A percentile compares a stretch with the other conserved stretches of the same genome.
Conservation (phyloP, 2,113 vertebrate genomes). For the Charadrius vociferus region DNA sequence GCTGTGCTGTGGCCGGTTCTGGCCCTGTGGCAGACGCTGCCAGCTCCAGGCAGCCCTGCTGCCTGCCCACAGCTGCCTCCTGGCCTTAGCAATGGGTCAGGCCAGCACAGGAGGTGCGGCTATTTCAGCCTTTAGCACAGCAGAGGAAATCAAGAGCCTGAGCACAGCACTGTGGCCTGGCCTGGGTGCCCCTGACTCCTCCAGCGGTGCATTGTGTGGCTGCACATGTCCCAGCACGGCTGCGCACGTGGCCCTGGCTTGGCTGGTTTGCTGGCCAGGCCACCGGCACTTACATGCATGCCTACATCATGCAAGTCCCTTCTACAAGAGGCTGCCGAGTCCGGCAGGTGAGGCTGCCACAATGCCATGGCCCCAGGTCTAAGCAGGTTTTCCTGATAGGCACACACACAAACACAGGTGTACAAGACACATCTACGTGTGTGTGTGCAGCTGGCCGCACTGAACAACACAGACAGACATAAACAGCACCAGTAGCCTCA, state of each 20-base stretch:
- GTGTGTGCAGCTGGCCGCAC: not conserved
- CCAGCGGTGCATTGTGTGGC: no score
- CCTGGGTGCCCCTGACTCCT: not conserved
- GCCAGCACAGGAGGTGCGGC: not conserved
- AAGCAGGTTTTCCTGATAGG: rapidly evolving
- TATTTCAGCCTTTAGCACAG: not conserved
- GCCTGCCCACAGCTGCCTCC: not conserved
- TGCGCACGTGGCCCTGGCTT: not conserved
- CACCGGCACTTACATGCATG: not conserved
- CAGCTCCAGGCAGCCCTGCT: not conserved
- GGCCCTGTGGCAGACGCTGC: not conserved
- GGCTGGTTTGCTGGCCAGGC: no score
- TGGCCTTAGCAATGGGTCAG: not conserved
- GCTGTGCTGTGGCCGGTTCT: no score
- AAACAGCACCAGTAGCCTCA: not conserved
- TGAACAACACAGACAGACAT: not conserved
- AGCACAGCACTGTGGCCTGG: not conserved
- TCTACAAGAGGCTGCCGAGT: rapidly evolving
- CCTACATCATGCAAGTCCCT: no score
- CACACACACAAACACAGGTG: not conserved
- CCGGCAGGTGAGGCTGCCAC: not conserved
- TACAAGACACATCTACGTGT: rapidly evolving
- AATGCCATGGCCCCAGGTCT: rapidly evolving
- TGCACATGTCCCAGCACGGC: rapidly evolving
- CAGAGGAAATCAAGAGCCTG: not conserved